A percentile compares a stretch with the other conserved stretches of the same genome.
Conservation (phyloP, 2,113 vertebrate species). For the Albula glossodonta region DNA sequence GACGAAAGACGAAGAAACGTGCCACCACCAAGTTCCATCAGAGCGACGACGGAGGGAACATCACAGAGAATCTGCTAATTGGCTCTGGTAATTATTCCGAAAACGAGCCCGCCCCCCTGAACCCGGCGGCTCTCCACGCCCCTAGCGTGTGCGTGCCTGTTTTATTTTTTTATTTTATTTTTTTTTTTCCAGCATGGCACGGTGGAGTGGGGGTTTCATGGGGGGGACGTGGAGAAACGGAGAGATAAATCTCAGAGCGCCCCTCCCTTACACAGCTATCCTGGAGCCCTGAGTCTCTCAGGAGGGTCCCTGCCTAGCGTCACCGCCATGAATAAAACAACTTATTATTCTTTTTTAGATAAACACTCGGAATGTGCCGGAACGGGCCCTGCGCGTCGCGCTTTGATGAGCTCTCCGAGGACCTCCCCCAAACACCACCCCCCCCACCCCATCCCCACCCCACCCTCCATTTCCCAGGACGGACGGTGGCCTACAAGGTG, state of each 20-base stretch:
- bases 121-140: not conserved
- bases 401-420: slow-evolving; percentile 19
- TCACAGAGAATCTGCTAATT: slow-evolving; percentile 28
- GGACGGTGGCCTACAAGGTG: slow-evolving; percentile 8
- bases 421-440: not conserved
- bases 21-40: not conserved
- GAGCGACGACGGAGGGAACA: slow-evolving; percentile 25
- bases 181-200: not conserved
- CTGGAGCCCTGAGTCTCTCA: slow-evolving; percentile 49
- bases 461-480: not conserved
- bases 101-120: not conserved
- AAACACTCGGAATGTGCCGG: slow-evolving; percentile 66
- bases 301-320: slow-evolving; percentile 51
- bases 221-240: too few species aligned
- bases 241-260: slow-evolving; percentile 45
- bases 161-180: too few species aligned
- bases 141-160: not conserved
- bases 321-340: slow-evolving; percentile 69
- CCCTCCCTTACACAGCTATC: slow-evolving; percentile 52
- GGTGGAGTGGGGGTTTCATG: not conserved
- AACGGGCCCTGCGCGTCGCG: slow-evolving; percentile 37
- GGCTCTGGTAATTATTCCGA: slow-evolving; percentile 29
- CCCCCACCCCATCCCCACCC: too few species aligned
- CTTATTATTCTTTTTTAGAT: slow-evolving; percentile 68
- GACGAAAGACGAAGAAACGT: too few species aligned